Conservation (phyloP, 2,113 vertebrate species). For the Thymallus thymallus region DNA sequence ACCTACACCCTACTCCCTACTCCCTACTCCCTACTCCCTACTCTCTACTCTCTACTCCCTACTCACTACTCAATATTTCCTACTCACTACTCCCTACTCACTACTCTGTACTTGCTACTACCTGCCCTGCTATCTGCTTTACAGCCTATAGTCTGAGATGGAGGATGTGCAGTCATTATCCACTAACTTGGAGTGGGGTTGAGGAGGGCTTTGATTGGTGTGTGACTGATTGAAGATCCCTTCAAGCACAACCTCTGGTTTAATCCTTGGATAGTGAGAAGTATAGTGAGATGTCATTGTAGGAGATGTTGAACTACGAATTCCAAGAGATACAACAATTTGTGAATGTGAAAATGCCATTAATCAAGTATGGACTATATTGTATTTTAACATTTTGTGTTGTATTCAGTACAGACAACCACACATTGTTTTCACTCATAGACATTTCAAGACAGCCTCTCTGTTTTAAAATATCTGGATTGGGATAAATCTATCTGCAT, state of each 20-base stretch:
- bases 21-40: too few species aligned
- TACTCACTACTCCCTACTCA: too few species aligned
- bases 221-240: not conserved
- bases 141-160: not conserved
- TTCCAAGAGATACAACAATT: not conserved
- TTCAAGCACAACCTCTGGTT: not conserved
- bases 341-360: not conserved
- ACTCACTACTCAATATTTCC: too few species aligned
- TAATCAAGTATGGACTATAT: not conserved
- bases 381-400: not conserved
- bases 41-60: too few species aligned
- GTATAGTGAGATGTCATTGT: not conserved
- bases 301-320: not conserved
- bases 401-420: not conserved
- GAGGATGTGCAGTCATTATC: slow-evolving; percentile 1
- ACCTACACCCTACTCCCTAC: not conserved
- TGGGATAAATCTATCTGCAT: slow-evolving; percentile 40
- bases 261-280: slow-evolving; percentile 4
- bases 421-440: slow-evolving; percentile 27
- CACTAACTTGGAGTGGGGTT: not conserved
- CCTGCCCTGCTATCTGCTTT: not conserved
- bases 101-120: not conserved
- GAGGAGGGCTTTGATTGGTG: slow-evolving; percentile 7
- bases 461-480: slow-evolving; percentile 42
- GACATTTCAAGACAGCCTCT: slow-evolving; percentile 18